Conservation (phyloP, 2,113 vertebrate species). For the Martes martes region DNA sequence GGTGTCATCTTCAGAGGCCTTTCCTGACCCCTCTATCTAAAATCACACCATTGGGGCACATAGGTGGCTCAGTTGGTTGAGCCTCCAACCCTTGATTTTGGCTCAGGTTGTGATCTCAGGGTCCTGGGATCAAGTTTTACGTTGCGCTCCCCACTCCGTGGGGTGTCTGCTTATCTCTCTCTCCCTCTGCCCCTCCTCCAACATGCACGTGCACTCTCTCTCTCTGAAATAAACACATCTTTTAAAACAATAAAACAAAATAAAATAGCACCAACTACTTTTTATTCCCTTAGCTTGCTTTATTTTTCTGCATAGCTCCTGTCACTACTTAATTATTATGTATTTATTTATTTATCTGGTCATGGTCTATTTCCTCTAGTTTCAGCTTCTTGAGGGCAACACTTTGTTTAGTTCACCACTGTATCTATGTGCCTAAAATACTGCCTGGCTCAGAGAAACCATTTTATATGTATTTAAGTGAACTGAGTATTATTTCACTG, state of each 20-base stretch:
- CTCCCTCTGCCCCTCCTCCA: not conserved
- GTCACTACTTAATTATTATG: not conserved
- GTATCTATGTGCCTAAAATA: not conserved
- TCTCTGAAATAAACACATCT: not conserved
- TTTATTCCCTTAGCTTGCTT: not conserved
- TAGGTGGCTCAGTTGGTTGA: not conserved
- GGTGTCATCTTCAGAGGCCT: not conserved
- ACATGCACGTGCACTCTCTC: not conserved
- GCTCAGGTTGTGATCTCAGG: not conserved
- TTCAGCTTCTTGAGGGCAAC: not conserved
- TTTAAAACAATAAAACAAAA: not conserved
- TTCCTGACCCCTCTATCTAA: not conserved
- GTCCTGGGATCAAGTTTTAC: not conserved
- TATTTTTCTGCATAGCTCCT: not conserved
- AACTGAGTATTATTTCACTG: not conserved
- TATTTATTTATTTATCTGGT: not conserved
- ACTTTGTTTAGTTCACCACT: not conserved
- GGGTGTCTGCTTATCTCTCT: not conserved
- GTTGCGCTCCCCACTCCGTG: not conserved
- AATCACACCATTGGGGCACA: not conserved
- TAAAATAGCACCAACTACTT: not conserved
- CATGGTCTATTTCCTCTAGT: not conserved
- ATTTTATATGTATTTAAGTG: not conserved
- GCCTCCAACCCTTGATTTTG: not conserved
- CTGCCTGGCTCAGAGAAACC: not conserved